Conservation (phyloP, 2,797 vertebrate species). For the Gorsachius magnificus region DNA sequence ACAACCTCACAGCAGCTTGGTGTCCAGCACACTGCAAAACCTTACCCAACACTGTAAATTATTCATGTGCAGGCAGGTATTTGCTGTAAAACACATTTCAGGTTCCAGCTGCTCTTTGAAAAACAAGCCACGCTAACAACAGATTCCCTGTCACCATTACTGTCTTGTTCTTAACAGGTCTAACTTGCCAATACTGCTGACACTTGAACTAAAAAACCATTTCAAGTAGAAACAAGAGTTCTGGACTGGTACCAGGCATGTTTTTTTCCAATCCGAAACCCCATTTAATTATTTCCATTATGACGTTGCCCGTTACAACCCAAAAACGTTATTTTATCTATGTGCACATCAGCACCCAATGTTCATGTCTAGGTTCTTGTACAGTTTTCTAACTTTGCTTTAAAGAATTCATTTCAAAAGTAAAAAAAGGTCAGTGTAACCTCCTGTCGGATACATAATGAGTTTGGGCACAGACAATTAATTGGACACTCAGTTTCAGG, state of each 20-base stretch:
- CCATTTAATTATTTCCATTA: background rate
- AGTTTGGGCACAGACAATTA: background rate
- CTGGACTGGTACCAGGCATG: background rate
- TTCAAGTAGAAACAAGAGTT: background rate
- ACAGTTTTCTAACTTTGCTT: background rate
- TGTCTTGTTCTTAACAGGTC: background rate
- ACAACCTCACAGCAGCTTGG: background rate
- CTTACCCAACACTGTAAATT: fast-evolving
- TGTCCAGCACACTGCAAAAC: background rate
- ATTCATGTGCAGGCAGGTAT: background rate
- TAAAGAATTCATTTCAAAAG: background rate
- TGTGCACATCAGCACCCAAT: background rate
- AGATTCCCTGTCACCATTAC: background rate
- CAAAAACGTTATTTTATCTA: background rate
- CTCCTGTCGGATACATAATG: background rate
- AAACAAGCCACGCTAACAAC: background rate
- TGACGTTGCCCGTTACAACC: background rate
- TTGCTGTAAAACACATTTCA: background rate
- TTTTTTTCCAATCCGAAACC: background rate
- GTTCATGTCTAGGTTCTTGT: background rate
- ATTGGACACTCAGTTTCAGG: background rate
- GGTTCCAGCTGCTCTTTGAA: background rate
- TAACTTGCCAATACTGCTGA: background rate
- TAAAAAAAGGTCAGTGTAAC: background rate
- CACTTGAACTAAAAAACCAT: background rate